Conservation (phyloP, 2,113 vertebrate genomes). For the Ramphastos sulfuratus region DNA sequence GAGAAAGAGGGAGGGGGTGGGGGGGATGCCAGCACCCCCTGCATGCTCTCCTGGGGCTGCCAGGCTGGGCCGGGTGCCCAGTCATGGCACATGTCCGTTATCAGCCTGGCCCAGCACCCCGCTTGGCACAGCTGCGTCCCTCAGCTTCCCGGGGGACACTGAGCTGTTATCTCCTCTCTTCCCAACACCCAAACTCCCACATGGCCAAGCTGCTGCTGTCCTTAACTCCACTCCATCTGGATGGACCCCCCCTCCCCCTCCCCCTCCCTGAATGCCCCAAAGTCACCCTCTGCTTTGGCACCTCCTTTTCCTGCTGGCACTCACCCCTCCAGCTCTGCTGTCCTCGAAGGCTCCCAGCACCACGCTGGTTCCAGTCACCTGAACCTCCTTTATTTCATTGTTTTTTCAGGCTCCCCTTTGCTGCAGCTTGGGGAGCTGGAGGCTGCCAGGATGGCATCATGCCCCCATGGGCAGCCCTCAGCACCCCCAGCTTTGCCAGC, state of each 20-base stretch:
- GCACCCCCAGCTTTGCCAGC: not conserved
- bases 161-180: not conserved
- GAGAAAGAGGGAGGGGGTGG: not conserved
- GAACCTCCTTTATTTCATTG: not conserved
- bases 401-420: not conserved
- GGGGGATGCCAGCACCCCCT: not conserved
- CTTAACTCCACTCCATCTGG: not conserved
- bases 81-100: not conserved
- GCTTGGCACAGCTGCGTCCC: not conserved
- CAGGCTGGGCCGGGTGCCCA: not conserved
- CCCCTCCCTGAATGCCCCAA: not conserved
- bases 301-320: not conserved
- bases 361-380: not conserved
- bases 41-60: rapidly evolving
- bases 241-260: not conserved
- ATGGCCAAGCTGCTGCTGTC: rapidly evolving
- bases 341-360: rapidly evolving
- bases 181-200: not conserved
- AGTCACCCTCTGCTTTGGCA: not conserved
- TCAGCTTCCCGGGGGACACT: not conserved
- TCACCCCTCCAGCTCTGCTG: rapidly evolving
- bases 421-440: not conserved
- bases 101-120: not conserved
- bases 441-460: not conserved
- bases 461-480: not conserved